Evolutionary conservation across 1,140 invertebrate species (phyloP).

Genomic region (Drosophila sturtevanti): DNA sequence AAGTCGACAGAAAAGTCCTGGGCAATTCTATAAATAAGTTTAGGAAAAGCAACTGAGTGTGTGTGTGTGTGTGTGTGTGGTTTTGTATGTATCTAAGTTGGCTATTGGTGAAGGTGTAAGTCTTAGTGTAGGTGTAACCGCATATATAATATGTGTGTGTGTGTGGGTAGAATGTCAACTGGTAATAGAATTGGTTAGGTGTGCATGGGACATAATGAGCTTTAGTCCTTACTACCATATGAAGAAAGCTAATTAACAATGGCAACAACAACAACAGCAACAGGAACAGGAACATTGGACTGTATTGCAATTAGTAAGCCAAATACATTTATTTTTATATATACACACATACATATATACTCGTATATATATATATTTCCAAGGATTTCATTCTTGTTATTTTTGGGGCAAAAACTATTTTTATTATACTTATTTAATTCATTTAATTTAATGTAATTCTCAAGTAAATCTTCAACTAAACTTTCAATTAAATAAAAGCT

Average conservation of each 20-base stretch:
- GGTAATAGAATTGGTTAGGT: neutral
- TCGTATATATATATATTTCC: too few relatives aligned
- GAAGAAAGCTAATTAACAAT: slow-evolving; percentile 10
- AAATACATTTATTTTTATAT: neutral
- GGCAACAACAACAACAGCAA: neutral
- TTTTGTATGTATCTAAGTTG: neutral
- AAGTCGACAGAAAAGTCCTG: slow-evolving; percentile 27
- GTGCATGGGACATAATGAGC: slow-evolving; percentile 6
- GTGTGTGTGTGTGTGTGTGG: neutral
- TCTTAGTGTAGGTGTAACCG: neutral
- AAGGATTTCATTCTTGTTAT: too few relatives aligned
- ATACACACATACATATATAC: too few relatives aligned
- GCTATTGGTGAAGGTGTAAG: too few relatives aligned
- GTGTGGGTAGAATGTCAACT: slow-evolving; percentile 2
- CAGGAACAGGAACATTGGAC: neutral
- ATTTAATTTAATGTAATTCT: slow-evolving; percentile 50
- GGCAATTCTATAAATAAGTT: slow-evolving; percentile 57
- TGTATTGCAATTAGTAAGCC: neutral
- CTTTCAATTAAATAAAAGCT: slow-evolving; percentile 74
- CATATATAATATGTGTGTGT: neutral
- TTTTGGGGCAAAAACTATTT: neutral
- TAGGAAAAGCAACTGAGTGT: slow-evolving; percentile 18
- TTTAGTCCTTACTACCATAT: neutral
- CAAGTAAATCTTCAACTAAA: slow-evolving; percentile 55
- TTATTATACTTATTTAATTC: slow-evolving; percentile 3